Base-by-base conservation (phyloP, 1,140 invertebrate genomes). In the Aethina tumida region DNA sequence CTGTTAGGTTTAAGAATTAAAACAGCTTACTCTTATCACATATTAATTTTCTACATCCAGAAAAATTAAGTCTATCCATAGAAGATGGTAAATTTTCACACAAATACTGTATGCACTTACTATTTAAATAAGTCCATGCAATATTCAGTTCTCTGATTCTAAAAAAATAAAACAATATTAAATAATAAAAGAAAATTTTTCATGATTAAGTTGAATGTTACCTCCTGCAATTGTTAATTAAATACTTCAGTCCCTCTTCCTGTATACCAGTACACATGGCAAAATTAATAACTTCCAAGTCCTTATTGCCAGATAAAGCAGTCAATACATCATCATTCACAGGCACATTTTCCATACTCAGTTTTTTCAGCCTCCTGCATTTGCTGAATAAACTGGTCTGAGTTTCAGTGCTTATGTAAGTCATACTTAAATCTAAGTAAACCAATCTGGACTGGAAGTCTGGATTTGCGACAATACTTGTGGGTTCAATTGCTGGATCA, bases 391-490 rank as follows among this genome's bases (percentile, higher is more conserved):
- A 53, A 10, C 63, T 53, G 19, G 70, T 68, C 19, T 93, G 63
- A 25, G 75, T 76, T 9, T 61, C 35, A 1, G 60, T 27, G 4
- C 71, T 69, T 13, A 89, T 71, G 1, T 73, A 66, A 3, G 77
- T 72, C 78, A 91, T 84, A 53, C 84, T 86, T 2, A 92, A 64
- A 63, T 93, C 89, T 39, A 93, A 64, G 63, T 80, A 90, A 54
- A 89, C 79, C 5, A 92, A 56, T 60, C 74, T 73, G 43, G 55
- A 55, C 41, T 47, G 27, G 47, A 60, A 57, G 37, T 58, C 50
- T 8, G 60, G 57, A n/a, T n/a, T n/a, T n/a, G n/a, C n/a, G n/a
- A n/a, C n/a, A n/a, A n/a, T n/a, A n/a, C n/a, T n/a, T n/a, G n/a
- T n/a, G n/a, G n/a, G n/a, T n/a, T n/a, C 22, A 26, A 14, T 14